Evolutionary conservation across 2,888 invertebrate species (phyloP), one percentile per base, ranked within the genome.

Genomic region (Hypena proboscidalis): DNA sequence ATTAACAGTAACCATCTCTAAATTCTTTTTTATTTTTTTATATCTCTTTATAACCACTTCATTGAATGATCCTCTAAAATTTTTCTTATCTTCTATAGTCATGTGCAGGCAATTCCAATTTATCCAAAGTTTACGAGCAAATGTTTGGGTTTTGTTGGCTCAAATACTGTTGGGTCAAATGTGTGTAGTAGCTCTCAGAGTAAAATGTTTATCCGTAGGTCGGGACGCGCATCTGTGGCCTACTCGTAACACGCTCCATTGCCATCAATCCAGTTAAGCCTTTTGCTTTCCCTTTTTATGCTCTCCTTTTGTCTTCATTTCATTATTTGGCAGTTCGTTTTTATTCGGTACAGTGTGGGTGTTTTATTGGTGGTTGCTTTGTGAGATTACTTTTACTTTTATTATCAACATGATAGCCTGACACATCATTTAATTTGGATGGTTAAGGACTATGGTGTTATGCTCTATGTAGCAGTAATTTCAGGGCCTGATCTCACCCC

Each of bases 221-320:
- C 8, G 32, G 39, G 30, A 45, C 40, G 32, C 21, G 32, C 31
- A 26, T 37, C 32, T 37, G 19, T 46, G 49, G 58, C 13, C 39
- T 20, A 41, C 35, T 58, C 32, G 36, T 41, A 13, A 27, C 30
- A 33, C 40, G 38, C 14, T 39, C 27, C 23, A 15, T 22, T 19
- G 21, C 36, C 22, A 51, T 54, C 37, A 48, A 41, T 58, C 31
- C 44, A 30, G 10, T 20, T 37, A 30, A 45, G 17, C 47, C 36
- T 30, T 46, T 7, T 19, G 26, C 36, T 37, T 41, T 39, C 22
- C 23, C 27, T 32, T 37, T 37, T 44, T 46, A 22, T 8, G 14
- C 35, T 49, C 37, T 25, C 36, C 25, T 39, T 17, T 22, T 41
- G 32, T 43, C 7, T 56, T 46, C 36, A 46, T 48, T 49, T 38